These are phyloP conservation scores for Protaetia brevitarsis DNA, from an alignment of 1,140 invertebrate genomes.

Conservation along the genomic window DNA sequence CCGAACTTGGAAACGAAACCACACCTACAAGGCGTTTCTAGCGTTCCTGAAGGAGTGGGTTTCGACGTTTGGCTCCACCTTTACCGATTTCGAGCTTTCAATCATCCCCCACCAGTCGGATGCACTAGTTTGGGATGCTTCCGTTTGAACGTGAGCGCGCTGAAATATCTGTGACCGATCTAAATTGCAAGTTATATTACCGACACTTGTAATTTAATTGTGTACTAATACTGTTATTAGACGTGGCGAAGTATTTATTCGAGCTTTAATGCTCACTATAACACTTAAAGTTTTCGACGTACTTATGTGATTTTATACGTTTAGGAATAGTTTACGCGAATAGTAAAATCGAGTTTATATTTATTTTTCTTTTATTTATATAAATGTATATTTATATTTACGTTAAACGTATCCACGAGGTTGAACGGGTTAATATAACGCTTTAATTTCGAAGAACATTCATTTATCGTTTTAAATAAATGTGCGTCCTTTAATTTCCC, in stretches of 20 bases:
- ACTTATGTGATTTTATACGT: not conserved
- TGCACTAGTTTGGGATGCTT: slow-evolving; percentile 1
- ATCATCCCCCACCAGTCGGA: slow-evolving; percentile 16
- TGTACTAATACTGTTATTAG: slow-evolving; percentile 34
- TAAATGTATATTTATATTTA: not conserved
- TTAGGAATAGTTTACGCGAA: not conserved
- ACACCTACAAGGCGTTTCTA: slow-evolving; percentile 25
- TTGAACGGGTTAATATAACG: not conserved
- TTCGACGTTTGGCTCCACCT: slow-evolving; percentile 22
- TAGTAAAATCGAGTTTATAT: not conserved
- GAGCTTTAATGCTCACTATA: not conserved
- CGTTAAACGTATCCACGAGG: not conserved
- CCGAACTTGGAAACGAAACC: slow-evolving; percentile 16
- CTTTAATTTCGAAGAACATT: not conserved
- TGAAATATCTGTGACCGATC: slow-evolving; percentile 3
- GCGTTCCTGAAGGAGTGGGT: slow-evolving; percentile 6
- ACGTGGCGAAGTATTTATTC: slow-evolving; percentile 21
- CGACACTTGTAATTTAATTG: slow-evolving; percentile 35
- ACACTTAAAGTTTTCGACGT: not conserved
- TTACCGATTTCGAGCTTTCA: slow-evolving; percentile 15
- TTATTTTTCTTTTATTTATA: slow-evolving; percentile 6
- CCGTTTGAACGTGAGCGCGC: slow-evolving; percentile 5
- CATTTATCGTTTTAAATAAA: not conserved
- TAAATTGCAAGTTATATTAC: slow-evolving; percentile 34
- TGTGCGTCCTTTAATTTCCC: not conserved